Percentiles rank a stretch among this genome's conserved stretches.
Conservation (phyloP, 2,888 invertebrate species). For the Hetaerina titia region DNA sequence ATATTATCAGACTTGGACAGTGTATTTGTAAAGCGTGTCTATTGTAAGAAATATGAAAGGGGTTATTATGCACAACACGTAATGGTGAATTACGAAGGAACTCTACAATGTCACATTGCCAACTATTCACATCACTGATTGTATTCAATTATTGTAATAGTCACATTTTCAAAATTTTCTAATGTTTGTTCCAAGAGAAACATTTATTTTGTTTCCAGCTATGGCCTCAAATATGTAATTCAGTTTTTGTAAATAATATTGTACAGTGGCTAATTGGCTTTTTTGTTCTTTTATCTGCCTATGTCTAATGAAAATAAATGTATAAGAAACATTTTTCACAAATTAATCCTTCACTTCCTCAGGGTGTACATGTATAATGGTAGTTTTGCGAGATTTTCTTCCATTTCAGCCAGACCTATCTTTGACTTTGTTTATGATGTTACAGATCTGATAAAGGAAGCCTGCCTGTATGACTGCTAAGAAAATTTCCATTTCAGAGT, state of each 20-base stretch:
- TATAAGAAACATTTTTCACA: constrained; percentile 52
- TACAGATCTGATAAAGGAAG: no score
- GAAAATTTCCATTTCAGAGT: no score
- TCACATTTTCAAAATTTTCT: constrained; percentile 54
- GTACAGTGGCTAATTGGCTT: constrained; percentile 66
- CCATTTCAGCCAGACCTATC: no score
- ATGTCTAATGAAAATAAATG: constrained; percentile 66
- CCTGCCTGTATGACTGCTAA: no score
- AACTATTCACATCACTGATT: constrained; percentile 56
- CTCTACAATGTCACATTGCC: constrained; percentile 57
- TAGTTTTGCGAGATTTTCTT: no score
- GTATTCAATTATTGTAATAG: constrained; percentile 47
- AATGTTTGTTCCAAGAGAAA: constrained; percentile 45
- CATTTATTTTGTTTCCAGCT: constrained; percentile 43
- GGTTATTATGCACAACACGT: constrained; percentile 59
- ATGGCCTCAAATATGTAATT: constrained; percentile 63
- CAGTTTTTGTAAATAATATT: constrained; percentile 62
- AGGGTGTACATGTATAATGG: neutral
- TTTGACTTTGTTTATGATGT: no score
- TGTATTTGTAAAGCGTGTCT: constrained; percentile 60
- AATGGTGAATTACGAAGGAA: constrained; percentile 48
- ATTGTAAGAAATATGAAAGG: constrained; percentile 39
- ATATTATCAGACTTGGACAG: constrained; percentile 47
- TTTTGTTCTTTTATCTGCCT: constrained; percentile 63
- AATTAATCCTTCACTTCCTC: neutral